A percentile compares a stretch with the other conserved stretches of the same genome.
These are phyloP conservation scores for Cercopithecus mitis DNA, from an alignment of 2,797 vertebrate species.

Conservation along the genomic window DNA sequence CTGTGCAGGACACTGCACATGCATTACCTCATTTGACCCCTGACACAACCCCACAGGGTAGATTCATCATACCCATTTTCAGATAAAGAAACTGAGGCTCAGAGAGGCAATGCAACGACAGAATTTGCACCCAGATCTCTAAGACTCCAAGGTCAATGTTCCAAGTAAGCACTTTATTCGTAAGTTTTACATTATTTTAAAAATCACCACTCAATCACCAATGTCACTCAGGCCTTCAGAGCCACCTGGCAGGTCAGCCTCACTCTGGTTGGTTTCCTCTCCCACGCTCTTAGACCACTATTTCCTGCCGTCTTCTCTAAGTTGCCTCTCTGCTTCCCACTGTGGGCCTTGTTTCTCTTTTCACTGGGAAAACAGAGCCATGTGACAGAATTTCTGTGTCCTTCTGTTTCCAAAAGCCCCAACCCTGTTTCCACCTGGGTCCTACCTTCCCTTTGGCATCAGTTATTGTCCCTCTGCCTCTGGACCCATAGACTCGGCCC, in stretches of 20 bases:
- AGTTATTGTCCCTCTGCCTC: not conserved
- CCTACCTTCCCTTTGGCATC: not conserved
- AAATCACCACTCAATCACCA: not conserved
- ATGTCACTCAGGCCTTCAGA: rapidly evolving
- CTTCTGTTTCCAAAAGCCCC: not conserved
- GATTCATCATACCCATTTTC: not conserved
- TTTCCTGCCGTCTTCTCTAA: not conserved
- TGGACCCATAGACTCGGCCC: not conserved
- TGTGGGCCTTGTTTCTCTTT: not conserved
- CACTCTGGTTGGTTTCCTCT: not conserved
- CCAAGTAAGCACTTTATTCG: too few species aligned
- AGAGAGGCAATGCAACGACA: rapidly evolving
- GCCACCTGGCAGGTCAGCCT: rapidly evolving
- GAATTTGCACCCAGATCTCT: too few species aligned
- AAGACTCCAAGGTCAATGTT: not conserved
- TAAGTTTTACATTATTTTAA: not conserved
- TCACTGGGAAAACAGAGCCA: not conserved
- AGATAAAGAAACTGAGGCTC: not conserved
- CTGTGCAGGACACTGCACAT: rapidly evolving
- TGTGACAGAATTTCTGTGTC: too few species aligned
- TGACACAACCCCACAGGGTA: not conserved
- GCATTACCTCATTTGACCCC: rapidly evolving
- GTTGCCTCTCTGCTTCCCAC: not conserved
- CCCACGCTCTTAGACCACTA: not conserved
- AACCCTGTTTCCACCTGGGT: not conserved